A percentile compares a stretch with the other conserved stretches of the same genome.
Conservation (phyloP, 2,888 invertebrate species). For the Neoitamus cyanurus region DNA sequence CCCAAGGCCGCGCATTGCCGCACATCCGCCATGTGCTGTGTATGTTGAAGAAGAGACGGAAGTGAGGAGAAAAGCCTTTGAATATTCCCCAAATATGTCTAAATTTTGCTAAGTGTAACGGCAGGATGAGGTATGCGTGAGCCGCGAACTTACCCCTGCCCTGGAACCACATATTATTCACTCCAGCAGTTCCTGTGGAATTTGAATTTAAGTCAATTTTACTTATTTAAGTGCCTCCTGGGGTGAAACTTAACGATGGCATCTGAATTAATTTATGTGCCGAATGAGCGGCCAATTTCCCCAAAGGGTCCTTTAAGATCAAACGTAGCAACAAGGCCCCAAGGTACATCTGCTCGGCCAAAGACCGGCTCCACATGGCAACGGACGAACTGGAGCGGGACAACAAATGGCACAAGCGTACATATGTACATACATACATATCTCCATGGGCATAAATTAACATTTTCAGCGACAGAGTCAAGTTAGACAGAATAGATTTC, state of each 20-base stretch:
- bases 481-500: neutral
- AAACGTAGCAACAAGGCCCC: neutral
- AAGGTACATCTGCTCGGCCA: neutral
- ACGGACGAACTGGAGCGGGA: neutral
- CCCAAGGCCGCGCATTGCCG: neutral
- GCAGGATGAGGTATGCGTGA: neutral
- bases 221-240: slow-evolving; percentile 9
- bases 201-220: slow-evolving; percentile 28
- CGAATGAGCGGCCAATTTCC: neutral
- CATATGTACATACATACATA: neutral
- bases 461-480: neutral
- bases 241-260: slow-evolving; percentile 1
- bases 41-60: neutral
- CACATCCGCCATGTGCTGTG: neutral
- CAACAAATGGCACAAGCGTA: neutral
- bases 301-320: neutral
- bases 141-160: neutral
- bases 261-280: slow-evolving; percentile 27
- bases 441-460: neutral
- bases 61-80: neutral
- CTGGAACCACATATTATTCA: neutral
- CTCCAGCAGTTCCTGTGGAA: neutral
- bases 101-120: neutral
- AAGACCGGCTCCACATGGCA: neutral
- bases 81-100: slow-evolving; percentile 5